These are phyloP conservation scores for Cheilinus undulatus DNA, from an alignment of 2,113 vertebrate species.

Conservation along the genomic window DNA sequence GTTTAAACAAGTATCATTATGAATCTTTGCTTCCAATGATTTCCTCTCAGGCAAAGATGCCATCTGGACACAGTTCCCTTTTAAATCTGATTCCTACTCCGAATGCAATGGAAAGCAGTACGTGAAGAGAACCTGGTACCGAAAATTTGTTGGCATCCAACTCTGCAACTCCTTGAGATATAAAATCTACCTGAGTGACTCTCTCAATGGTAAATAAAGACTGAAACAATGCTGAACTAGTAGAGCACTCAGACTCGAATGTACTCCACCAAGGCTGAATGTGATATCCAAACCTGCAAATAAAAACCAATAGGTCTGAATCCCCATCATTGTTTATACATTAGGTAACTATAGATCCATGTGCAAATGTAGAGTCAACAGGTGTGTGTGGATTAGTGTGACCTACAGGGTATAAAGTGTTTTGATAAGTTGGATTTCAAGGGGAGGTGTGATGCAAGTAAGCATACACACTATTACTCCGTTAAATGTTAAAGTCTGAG, in stretches of 20 bases:
- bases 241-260: background rate
- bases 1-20: background rate
- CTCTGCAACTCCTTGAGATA: conserved; percentile 99
- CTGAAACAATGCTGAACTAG: background rate
- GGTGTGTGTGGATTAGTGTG: no score
- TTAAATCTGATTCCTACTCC: conserved; percentile 91
- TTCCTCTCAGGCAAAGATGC: conserved; percentile 90
- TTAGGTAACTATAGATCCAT: background rate
- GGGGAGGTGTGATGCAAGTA: no score
- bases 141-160: conserved; percentile 98
- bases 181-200: conserved; percentile 97
- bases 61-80: conserved; percentile 96
- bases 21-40: conserved; percentile 3
- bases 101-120: conserved; percentile 95
- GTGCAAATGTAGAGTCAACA: background rate
- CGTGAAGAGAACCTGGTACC: conserved; percentile 98
- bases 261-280: no score
- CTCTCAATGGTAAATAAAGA: conserved; percentile 88
- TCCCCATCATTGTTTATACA: background rate
- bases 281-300: background rate
- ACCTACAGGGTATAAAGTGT: no score
- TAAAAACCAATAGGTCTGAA: background rate
- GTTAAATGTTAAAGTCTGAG: no score
- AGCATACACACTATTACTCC: no score
- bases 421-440: no score